These are phyloP conservation scores for Euzophera pinguis DNA, from an alignment of 2,888 invertebrate genomes.

Conservation along the genomic window DNA sequence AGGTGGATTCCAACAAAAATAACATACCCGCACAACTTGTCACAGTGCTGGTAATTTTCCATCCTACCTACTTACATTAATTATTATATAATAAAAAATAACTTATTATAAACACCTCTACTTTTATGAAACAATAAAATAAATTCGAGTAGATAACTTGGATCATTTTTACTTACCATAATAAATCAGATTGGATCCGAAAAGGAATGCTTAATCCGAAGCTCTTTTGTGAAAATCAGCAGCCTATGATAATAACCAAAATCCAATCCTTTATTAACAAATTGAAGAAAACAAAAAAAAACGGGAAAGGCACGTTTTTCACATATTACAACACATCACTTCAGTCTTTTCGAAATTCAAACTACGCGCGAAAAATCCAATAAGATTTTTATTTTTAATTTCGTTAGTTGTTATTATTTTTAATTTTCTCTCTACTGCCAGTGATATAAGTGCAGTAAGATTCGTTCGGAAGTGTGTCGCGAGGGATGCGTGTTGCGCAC, in stretches of 20 bases:
- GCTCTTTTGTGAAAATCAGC: constrained; percentile 24
- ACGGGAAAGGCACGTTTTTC: constrained; percentile 2
- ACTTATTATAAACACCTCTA: background rate
- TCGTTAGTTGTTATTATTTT: constrained; percentile 22
- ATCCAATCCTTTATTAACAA: too few species aligned
- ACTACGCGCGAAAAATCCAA: constrained; percentile 26
- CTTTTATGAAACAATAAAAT: background rate
- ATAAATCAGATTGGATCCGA: constrained; percentile 25
- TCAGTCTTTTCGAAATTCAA: constrained; percentile 22
- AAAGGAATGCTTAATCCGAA: constrained; percentile 27
- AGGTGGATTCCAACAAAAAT: too few species aligned
- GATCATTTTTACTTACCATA: constrained; percentile 27
- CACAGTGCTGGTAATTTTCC: too few species aligned
- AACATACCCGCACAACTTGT: too few species aligned
- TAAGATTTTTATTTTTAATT: constrained; percentile 19
- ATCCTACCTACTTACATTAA: too few species aligned
- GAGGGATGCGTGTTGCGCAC: constrained; percentile 47
- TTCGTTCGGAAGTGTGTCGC: constrained; percentile 26
- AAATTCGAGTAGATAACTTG: background rate
- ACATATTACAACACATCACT: constrained; percentile 30
- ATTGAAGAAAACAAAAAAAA: constrained; percentile 11
- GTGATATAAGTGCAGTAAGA: constrained; percentile 24
- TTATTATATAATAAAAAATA: too few species aligned
- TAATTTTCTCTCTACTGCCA: constrained; percentile 43
- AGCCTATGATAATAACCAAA: constrained; percentile 19